Evolutionary conservation across 2,888 invertebrate genomes (phyloP).

Genomic region (Gastrophysa polygoni): DNA sequence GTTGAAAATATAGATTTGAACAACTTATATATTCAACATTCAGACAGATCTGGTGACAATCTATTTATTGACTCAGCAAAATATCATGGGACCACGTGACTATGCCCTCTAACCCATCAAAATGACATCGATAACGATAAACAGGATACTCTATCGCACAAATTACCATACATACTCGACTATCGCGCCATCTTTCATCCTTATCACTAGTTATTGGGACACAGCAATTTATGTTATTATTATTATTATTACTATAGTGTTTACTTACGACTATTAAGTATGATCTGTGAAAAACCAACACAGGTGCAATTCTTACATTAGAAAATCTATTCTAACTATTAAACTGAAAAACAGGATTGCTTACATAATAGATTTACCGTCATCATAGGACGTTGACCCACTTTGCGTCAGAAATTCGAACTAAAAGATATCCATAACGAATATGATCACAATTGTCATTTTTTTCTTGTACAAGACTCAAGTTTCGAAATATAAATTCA

Average conservation of each 20-base stretch:
- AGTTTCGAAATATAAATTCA: slow-evolving; percentile 51
- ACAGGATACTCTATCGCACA: slow-evolving; percentile 41
- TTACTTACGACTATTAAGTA: slow-evolving; percentile 47
- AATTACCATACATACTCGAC: slow-evolving; percentile 29
- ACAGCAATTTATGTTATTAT: slow-evolving; percentile 54
- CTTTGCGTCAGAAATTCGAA: slow-evolving; percentile 49
- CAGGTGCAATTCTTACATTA: slow-evolving; percentile 42
- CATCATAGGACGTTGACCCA: slow-evolving; percentile 39
- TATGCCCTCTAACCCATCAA: slow-evolving; percentile 44
- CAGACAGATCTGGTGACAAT: no score
- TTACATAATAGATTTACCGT: slow-evolving; percentile 30
- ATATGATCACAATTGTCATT: slow-evolving; percentile 52
- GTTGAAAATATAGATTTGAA: no score
- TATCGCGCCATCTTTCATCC: slow-evolving; percentile 46
- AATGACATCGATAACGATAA: slow-evolving; percentile 44
- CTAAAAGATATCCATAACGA: slow-evolving; percentile 49
- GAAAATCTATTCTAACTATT: slow-evolving; percentile 39
- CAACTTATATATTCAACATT: no score
- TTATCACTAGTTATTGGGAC: slow-evolving; percentile 59
- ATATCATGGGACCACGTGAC: not conserved
- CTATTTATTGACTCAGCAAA: no score
- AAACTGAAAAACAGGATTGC: slow-evolving; percentile 30
- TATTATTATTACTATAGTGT: slow-evolving; percentile 45
- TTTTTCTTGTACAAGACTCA: slow-evolving; percentile 47
- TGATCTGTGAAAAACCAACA: slow-evolving; percentile 46